phyloP scores from a whole-genome alignment of 1,140 invertebrate species.

The Chrysomallon squamiferum region DNA sequence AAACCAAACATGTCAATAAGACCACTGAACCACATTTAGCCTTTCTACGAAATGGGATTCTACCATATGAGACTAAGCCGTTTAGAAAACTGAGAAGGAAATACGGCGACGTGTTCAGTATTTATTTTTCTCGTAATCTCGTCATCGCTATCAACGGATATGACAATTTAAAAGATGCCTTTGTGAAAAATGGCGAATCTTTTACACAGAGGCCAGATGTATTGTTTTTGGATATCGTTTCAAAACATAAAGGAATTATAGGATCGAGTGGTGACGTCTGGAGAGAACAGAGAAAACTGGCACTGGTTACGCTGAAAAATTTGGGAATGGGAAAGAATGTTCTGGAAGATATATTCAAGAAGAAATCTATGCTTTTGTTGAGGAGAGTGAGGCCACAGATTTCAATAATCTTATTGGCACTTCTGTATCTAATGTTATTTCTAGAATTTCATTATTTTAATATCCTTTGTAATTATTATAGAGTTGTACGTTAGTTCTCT shows the following conservation, averaged over 20 bases:
- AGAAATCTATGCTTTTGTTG: too few relatives aligned
- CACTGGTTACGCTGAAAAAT: conserved; percentile 74
- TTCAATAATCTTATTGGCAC: conserved; percentile 15
- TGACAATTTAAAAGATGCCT: conserved; percentile 23
- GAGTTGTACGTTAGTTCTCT: too few relatives aligned
- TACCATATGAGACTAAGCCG: too few relatives aligned
- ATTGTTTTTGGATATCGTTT: not conserved
- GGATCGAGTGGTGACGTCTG: conserved; percentile 69
- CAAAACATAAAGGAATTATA: not conserved
- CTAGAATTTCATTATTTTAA: conserved; percentile 89
- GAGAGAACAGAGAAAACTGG: conserved; percentile 77
- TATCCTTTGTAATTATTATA: too few relatives aligned
- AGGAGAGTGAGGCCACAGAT: conserved; percentile 13
- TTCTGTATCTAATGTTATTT: conserved; percentile 74
- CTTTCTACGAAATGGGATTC: too few relatives aligned
- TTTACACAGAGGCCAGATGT: conserved; percentile 24
- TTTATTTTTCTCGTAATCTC: conserved; percentile 11
- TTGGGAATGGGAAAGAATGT: too few relatives aligned
- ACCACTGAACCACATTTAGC: too few relatives aligned
- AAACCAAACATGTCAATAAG: too few relatives aligned
- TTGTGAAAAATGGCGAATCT: conserved; percentile 20
- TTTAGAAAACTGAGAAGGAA: conserved; percentile 1
- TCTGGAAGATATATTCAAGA: too few relatives aligned
- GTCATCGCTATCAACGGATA: conserved; percentile 26
- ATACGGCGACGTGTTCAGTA: conserved; percentile 13